phyloP scores from a whole-genome alignment of 2,113 vertebrate species.

The Poicephalus gulielmi region DNA sequence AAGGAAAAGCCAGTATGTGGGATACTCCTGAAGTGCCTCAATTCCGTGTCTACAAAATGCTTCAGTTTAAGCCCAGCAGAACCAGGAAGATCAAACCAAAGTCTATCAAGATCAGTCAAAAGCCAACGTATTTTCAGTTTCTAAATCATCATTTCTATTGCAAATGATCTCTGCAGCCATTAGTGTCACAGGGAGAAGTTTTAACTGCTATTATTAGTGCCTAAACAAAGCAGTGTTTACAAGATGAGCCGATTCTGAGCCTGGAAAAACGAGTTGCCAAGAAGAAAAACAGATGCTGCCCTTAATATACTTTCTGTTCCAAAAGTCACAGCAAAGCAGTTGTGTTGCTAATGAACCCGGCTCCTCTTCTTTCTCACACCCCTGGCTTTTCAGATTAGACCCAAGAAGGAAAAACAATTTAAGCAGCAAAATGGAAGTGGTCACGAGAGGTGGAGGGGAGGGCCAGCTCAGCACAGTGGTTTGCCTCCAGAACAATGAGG shows the following conservation, averaged over 20 bases:
- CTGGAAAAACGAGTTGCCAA: constrained; percentile 54
- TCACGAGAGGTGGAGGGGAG: background rate
- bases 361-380: background rate
- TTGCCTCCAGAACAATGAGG: background rate
- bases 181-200: constrained; percentile 27
- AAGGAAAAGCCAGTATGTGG: background rate
- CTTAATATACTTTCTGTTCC: background rate
- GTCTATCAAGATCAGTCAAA: background rate
- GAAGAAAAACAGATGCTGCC: constrained; percentile 36
- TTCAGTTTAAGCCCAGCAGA: background rate
- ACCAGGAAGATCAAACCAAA: background rate
- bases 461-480: background rate
- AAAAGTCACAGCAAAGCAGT: constrained; percentile 21
- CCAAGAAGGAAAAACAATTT: background rate
- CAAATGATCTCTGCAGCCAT: constrained; percentile 1
- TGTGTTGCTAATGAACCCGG: background rate
- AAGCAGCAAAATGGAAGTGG: background rate
- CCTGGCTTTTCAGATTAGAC: background rate
- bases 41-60: background rate
- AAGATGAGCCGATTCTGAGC: constrained; percentile 59
- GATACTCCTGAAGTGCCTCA: background rate
- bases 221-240: constrained; percentile 27
- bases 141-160: background rate
- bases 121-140: background rate
- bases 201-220: constrained; percentile 46